Evolutionary conservation across 2,113 vertebrate species (phyloP).

Genomic region (Microtus ochrogaster): DNA sequence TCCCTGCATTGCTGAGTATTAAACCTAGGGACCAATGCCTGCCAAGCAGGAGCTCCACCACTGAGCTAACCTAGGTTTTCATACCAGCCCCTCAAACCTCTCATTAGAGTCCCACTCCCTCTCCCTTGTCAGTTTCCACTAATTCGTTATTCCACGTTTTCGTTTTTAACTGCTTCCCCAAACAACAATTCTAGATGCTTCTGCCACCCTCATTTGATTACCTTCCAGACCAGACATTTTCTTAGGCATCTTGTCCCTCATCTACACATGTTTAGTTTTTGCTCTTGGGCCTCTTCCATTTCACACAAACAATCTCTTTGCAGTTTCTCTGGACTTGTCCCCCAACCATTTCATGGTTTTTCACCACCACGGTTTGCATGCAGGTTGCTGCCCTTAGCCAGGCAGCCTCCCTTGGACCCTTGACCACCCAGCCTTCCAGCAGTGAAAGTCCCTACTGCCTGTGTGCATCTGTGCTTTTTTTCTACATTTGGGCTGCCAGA

Average conservation of each 20-base stretch:
- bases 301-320: not conserved
- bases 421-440: not conserved
- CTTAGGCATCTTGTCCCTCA: not conserved
- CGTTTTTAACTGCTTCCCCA: slow-evolving; percentile 10
- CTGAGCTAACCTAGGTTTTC: not conserved
- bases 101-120: not conserved
- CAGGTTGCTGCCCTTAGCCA: not conserved
- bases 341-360: not conserved
- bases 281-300: not conserved
- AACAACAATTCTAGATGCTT: not conserved
- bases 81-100: not conserved
- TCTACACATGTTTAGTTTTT: not conserved
- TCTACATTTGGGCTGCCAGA: not conserved
- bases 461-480: not conserved
- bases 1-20: not conserved
- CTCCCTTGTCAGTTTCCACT: slow-evolving; percentile 15
- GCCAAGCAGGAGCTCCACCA: not conserved
- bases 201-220: not conserved
- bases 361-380: not conserved
- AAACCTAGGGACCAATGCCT: not conserved
- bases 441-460: not conserved
- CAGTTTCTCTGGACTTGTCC: not conserved
- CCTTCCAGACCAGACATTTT: not conserved
- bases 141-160: not conserved
- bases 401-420: not conserved